Evolutionary conservation across 2,113 vertebrate genomes (phyloP), one percentile per base, ranked within the genome.

Genomic region (Scomber japonicus): DNA sequence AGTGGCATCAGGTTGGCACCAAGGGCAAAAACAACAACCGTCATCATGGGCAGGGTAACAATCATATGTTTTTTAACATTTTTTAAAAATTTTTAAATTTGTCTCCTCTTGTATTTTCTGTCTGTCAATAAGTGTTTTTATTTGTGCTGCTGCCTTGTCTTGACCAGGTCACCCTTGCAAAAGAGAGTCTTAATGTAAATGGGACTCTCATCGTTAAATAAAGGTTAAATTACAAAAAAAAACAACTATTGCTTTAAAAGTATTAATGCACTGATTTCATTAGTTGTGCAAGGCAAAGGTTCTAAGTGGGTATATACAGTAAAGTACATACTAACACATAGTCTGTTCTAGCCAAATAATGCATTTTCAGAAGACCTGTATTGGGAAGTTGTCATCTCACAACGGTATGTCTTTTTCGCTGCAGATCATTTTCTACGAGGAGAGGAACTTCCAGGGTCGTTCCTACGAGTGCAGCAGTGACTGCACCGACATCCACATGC

Each of bases 381-480:
- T 46, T 48, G 35, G 35, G 19, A 2, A 14, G 2, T 50, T 50
- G 14, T 24, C 7, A 35, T 17, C 4, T 46, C 15, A 17, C 3
- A 2, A 57, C 7, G 44, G 15, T 35, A 3, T 50, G 11, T 48
- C 21, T 49, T 48, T 13, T 31, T 0, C 27, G 21, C 54, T 84
- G 71, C 86, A 96, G 92, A 92, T 94, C 16, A 89, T 80, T 79
- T 95, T 94, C 75, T 95, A 82, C 3, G 95, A 95, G 88, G 93
- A 91, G 5, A 92, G 65, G 24, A 89, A 86, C 88, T 95, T 95
- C 91, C 89, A 90, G 89, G 92, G 92, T n/a, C 91, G 87, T 2
- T 87, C 91, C 78, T 90, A 92, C 21, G 92, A 93, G 59, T 88
- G 80, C 81, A 91, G 83, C 78, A 88, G 85, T 13, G 91, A 95